Evolutionary conservation across 2,797 vertebrate genomes (phyloP).

Genomic region (Acropternis orthonyx): DNA sequence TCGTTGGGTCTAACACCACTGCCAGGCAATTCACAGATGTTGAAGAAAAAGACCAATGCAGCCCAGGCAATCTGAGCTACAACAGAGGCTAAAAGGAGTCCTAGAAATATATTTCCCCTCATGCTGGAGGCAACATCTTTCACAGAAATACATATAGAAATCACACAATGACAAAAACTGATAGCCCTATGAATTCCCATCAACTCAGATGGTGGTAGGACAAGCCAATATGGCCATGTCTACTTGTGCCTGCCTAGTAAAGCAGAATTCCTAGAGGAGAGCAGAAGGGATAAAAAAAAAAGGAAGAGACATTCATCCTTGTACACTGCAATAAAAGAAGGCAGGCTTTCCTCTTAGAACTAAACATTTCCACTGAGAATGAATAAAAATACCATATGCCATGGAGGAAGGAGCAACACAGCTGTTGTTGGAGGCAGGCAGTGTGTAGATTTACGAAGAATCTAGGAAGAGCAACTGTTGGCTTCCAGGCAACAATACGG

Average conservation of each 20-base stretch:
- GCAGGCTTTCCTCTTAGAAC: neutral
- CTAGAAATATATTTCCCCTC: neutral
- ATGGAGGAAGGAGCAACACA: neutral
- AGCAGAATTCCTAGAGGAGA: neutral
- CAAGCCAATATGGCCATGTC: fast-evolving
- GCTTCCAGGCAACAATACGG: fast-evolving
- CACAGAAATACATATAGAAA: neutral
- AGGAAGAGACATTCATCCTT: neutral
- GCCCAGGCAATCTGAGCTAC: neutral
- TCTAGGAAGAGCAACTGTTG: neutral
- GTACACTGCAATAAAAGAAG: neutral
- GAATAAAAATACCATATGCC: neutral
- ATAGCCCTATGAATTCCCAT: neutral
- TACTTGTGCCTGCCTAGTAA: neutral
- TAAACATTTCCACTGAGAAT: neutral
- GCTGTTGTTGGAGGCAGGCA: neutral
- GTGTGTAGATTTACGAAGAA: neutral
- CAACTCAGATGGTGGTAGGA: neutral
- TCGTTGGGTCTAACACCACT: neutral
- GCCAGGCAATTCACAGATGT: neutral
- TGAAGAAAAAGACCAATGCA: neutral
- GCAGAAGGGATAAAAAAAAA: neutral
- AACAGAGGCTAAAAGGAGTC: neutral
- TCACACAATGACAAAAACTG: neutral
- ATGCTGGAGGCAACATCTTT: neutral